These are phyloP conservation scores for Furcifer pardalis DNA, from an alignment of 2,797 vertebrate species.

Conservation along the genomic window DNA sequence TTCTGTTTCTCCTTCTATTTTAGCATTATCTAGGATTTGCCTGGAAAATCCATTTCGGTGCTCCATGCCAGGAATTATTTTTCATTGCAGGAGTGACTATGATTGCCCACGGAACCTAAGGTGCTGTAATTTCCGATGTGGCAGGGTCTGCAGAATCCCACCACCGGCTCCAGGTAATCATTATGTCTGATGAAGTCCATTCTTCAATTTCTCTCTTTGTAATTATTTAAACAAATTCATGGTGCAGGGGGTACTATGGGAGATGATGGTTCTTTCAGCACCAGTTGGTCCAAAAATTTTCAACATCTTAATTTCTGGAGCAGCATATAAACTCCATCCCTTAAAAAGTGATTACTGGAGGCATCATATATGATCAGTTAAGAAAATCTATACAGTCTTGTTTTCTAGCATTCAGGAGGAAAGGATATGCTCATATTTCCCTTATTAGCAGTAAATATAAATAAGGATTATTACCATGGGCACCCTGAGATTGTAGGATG, in stretches of 20 bases:
- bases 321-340: background rate
- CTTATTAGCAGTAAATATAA: background rate
- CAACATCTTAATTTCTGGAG: background rate
- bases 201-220: background rate
- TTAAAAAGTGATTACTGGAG: background rate
- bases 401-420: background rate
- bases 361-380: background rate
- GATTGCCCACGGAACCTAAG: slow-evolving; percentile 2
- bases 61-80: background rate
- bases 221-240: background rate
- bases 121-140: slow-evolving; percentile 13
- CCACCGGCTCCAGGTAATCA: background rate
- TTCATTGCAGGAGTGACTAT: slow-evolving; percentile 1
- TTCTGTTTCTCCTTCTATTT: background rate
- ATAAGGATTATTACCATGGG: background rate
- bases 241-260: background rate
- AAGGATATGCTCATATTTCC: background rate
- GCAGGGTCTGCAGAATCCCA: background rate
- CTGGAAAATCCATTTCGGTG: background rate
- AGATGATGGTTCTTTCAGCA: background rate
- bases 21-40: background rate
- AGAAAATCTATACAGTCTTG: background rate
- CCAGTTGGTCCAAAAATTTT: background rate
- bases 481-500: background rate
- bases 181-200: background rate